Evolutionary conservation across 1,140 invertebrate genomes (phyloP).

Genomic region (Piezodorus guildinii): DNA sequence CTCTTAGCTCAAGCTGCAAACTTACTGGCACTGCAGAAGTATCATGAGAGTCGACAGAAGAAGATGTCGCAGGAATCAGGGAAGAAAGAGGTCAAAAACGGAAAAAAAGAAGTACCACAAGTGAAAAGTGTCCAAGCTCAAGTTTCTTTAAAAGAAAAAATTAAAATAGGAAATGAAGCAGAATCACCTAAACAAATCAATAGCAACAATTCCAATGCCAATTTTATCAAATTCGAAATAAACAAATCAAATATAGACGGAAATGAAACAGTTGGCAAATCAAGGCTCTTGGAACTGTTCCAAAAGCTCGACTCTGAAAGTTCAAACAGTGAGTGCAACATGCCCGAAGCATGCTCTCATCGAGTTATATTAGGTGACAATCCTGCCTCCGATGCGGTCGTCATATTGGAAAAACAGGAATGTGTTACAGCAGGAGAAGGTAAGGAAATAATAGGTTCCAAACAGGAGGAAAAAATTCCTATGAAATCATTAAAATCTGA

Average conservation of each 20-base stretch:
- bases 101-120: not conserved
- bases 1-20: constrained; percentile 25
- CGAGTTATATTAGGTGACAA: constrained; percentile 31
- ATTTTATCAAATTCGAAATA: too few species aligned
- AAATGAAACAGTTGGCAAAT: constrained; percentile 32
- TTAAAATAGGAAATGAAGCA: too few species aligned
- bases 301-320: constrained; percentile 33
- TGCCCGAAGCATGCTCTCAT: constrained; percentile 29
- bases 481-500: too few species aligned
- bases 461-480: constrained; percentile 24
- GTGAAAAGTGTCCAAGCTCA: too few species aligned
- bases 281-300: constrained; percentile 42
- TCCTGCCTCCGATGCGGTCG: too few species aligned
- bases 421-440: not conserved
- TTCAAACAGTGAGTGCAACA: constrained; percentile 24
- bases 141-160: too few species aligned
- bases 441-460: not conserved
- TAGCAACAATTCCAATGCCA: too few species aligned
- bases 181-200: too few species aligned
- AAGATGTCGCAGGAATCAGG: constrained; percentile 18
- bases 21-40: constrained; percentile 30
- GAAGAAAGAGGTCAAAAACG: too few species aligned
- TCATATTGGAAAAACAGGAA: too few species aligned
- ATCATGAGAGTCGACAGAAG: constrained; percentile 26
- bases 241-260: constrained; percentile 21